These are phyloP conservation scores for Osmerus eperlanus DNA, from an alignment of 2,113 vertebrate genomes.

Conservation along the genomic window DNA sequence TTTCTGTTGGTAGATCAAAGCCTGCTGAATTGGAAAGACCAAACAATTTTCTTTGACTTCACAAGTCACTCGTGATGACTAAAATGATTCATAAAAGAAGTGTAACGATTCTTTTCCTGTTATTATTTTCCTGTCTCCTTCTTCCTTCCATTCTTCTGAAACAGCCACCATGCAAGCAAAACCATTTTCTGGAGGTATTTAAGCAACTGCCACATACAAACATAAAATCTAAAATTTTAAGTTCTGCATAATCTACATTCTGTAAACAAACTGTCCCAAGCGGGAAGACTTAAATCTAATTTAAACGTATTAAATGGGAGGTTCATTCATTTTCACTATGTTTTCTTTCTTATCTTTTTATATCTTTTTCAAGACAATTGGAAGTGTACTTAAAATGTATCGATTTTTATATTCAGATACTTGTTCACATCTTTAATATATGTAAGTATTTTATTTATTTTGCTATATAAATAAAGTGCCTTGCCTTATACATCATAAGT, in stretches of 20 bases:
- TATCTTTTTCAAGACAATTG: no score
- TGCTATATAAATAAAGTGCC: no score
- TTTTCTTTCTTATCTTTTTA: no score
- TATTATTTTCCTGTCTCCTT: slow-evolving; percentile 22
- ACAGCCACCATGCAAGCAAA: slow-evolving; percentile 10
- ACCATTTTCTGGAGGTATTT: background rate
- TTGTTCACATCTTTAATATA: no score
- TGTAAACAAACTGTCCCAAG: background rate
- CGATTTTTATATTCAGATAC: no score
- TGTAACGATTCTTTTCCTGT: slow-evolving; percentile 39
- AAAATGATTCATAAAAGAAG: slow-evolving; percentile 31
- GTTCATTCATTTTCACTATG: no score
- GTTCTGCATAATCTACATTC: background rate
- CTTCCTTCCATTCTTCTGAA: slow-evolving; percentile 5
- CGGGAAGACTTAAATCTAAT: background rate
- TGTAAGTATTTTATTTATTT: no score
- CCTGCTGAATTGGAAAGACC: no score
- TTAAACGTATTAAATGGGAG: background rate
- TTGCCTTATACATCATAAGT: no score
- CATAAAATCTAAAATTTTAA: background rate
- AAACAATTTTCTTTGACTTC: no score
- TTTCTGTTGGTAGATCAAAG: no score
- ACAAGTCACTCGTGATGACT: slow-evolving; percentile 25
- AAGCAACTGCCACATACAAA: background rate
- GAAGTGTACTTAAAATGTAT: no score